phyloP scores from a whole-genome alignment of 1,140 invertebrate species.

The Ylistrum balloti region DNA sequence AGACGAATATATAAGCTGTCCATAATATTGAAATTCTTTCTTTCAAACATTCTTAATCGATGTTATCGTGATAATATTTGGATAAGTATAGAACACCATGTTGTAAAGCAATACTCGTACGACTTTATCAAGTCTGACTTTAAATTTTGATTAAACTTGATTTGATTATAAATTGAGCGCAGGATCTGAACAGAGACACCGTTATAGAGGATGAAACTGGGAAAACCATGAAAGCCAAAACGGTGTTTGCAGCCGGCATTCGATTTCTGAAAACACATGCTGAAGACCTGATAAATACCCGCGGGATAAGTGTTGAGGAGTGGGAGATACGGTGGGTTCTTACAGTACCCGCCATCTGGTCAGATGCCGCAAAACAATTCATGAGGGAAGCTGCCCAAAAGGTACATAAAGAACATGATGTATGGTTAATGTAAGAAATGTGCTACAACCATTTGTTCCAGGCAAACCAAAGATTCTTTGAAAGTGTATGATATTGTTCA shows the following conservation, averaged over 20 bases:
- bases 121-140: too few relatives aligned
- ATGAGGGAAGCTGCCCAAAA: conserved; percentile 64
- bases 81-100: too few relatives aligned
- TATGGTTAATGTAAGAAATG: too few relatives aligned
- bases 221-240: conserved; percentile 52
- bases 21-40: too few relatives aligned
- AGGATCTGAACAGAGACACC: conserved; percentile 58
- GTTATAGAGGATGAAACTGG: conserved; percentile 50
- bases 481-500: too few relatives aligned
- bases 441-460: too few relatives aligned
- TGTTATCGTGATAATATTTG: too few relatives aligned
- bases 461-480: too few relatives aligned
- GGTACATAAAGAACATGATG: conserved; percentile 50
- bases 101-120: too few relatives aligned
- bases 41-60: too few relatives aligned
- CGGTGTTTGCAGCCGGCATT: conserved; percentile 59
- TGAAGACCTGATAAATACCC: not conserved
- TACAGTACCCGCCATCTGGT: conserved; percentile 68
- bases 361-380: conserved; percentile 64
- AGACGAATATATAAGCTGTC: too few relatives aligned
- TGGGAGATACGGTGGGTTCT: conserved; percentile 63
- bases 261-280: conserved; percentile 54
- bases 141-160: too few relatives aligned
- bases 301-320: conserved; percentile 49
- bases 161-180: not conserved